These are phyloP conservation scores for Steinernema hermaphroditum DNA, from an alignment of 2,888 invertebrate genomes.

Conservation along the genomic window DNA sequence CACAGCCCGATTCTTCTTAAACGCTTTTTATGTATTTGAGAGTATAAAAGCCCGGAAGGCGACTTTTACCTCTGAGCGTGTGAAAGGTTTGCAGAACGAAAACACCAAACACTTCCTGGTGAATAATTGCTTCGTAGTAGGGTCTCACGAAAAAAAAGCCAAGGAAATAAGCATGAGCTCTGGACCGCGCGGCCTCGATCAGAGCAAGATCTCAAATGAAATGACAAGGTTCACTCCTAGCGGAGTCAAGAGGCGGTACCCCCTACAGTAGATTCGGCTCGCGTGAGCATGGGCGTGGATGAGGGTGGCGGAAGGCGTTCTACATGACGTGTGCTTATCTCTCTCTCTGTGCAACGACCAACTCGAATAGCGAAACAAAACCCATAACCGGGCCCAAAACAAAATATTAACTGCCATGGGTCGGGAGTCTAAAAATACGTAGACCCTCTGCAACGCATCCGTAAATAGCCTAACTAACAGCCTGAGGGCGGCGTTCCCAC, in stretches of 20 bases:
- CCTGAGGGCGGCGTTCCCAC: not conserved
- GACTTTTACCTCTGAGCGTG: too few relatives aligned
- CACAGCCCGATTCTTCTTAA: not conserved
- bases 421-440: not conserved
- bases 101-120: too few relatives aligned
- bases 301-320: too few relatives aligned
- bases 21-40: not conserved
- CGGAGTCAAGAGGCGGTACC: not conserved
- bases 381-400: not conserved
- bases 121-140: too few relatives aligned
- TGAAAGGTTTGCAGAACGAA: too few relatives aligned
- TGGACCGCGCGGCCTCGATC: too few relatives aligned
- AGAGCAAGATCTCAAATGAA: too few relatives aligned
- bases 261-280: not conserved
- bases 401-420: not conserved
- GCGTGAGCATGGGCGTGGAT: not conserved
- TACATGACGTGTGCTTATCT: not conserved
- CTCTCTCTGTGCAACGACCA: too few relatives aligned
- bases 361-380: not conserved
- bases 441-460: not conserved
- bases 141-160: too few relatives aligned
- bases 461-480: constrained; percentile 17
- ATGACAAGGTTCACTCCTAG: too few relatives aligned
- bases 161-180: too few relatives aligned
- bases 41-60: too few relatives aligned